phyloP scores from a whole-genome alignment of 2,888 invertebrate genomes.

The Ormyrus nitidulus region DNA sequence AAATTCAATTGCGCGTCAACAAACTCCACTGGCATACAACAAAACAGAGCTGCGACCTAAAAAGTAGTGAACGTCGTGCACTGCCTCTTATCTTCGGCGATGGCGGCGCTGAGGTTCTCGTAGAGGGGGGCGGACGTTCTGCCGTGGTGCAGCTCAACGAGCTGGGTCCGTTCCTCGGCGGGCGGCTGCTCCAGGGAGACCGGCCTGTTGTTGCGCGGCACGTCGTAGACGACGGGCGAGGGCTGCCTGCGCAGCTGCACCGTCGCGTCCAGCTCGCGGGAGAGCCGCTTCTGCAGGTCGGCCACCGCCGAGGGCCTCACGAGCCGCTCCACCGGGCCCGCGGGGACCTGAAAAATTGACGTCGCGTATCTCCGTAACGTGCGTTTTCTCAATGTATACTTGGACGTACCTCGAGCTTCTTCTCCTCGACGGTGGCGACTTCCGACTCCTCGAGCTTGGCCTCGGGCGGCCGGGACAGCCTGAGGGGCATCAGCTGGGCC shows the following conservation, averaged over 20 bases:
- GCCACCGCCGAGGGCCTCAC: slow-evolving; percentile 52
- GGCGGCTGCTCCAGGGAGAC: too few species aligned
- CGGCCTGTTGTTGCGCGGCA: slow-evolving; percentile 37
- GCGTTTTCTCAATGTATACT: too few species aligned
- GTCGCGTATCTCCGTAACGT: too few species aligned
- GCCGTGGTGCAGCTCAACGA: neutral
- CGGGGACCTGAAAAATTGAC: too few species aligned
- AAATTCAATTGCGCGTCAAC: too few species aligned
- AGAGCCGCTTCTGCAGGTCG: slow-evolving; percentile 42
- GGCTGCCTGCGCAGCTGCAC: neutral
- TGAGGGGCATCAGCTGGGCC: neutral
- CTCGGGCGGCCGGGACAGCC: neutral
- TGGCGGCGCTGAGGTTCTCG: slow-evolving; percentile 23
- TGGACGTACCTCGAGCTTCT: slow-evolving; percentile 18
- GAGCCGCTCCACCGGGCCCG: slow-evolving; percentile 13
- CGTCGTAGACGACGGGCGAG: slow-evolving; percentile 44
- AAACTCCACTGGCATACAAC: too few species aligned
- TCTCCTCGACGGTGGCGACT: neutral
- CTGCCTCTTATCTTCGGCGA: slow-evolving; percentile 31
- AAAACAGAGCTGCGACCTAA: neutral
- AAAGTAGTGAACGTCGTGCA: slow-evolving; percentile 42
- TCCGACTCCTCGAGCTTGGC: neutral
- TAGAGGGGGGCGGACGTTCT: slow-evolving; percentile 12
- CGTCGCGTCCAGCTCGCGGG: neutral
- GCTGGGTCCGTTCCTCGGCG: too few species aligned